Base-by-base conservation (phyloP, 2,113 vertebrate species). In the Erinaceus europaeus region DNA sequence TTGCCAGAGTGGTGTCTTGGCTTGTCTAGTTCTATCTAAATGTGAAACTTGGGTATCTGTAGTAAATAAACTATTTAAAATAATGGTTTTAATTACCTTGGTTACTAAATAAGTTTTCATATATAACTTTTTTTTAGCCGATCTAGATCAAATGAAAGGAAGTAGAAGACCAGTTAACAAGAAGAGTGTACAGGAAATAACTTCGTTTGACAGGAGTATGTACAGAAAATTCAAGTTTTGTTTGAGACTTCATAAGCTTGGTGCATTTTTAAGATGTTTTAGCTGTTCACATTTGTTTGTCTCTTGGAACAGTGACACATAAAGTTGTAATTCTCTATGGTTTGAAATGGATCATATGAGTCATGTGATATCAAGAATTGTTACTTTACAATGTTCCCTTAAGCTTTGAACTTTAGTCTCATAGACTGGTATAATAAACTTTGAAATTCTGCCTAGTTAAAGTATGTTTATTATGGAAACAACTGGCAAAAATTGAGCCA, bases 131-230 rank as follows among this genome's bases (percentile, higher is more conserved):
- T 90, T 73, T 82, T 27, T 18, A 99, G 99, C 97, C 98, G 98
- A 68, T 99, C 99, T 95, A 98, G 98, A 94, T 99, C 99, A 94
- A 98, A 97, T 59, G 98, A 99, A 88, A 98, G 98, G 95, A 99
- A 99, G 92, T 99, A 98, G 94, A 94, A 95, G 94, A 91, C 75
- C 73, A 92, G 89, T 90, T 95, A 36, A 95, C 93, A 96, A 95
- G 89, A 95, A 93, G 96, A 97, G 95, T 98, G 98, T 98, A 98
- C 97, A 98, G 97, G 97, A 97, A 96, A 93, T 94, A 90, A 69
- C 83, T 95, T 96, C 95, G 96, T 95, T 96, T 94, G 95, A 97
- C 79, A 89, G 96, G 96, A 97, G 94, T 97, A 96, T 98, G 97
- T 97, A 97, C 97, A 97, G 97, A 97, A 97, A 97, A 97, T 97